These are phyloP conservation scores for Xenopus petersii DNA, from an alignment of 2,797 vertebrate species.

Conservation along the genomic window DNA sequence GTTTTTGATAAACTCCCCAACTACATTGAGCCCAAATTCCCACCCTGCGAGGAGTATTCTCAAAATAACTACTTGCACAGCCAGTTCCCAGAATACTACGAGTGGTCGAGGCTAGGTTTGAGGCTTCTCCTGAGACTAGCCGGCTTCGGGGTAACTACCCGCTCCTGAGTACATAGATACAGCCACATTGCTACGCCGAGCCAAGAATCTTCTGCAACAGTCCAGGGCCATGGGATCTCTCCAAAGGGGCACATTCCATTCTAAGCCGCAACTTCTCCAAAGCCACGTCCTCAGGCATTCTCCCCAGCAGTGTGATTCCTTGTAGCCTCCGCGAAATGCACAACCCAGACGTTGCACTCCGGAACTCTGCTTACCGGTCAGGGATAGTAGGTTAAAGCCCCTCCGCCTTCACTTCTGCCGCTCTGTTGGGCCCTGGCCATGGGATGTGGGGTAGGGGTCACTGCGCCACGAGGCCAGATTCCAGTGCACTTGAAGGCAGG, in stretches of 20 bases:
- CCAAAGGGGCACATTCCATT: conserved; percentile 51
- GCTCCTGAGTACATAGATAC: conserved; percentile 53
- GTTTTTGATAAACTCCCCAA: conserved; percentile 98
- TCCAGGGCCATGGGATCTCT: conserved; percentile 36
- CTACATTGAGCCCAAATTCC: conserved; percentile 98
- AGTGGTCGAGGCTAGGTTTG: conserved; percentile 81
- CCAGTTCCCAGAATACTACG: conserved; percentile 62
- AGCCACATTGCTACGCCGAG: conserved; percentile 27
- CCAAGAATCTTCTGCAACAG: conserved; percentile 39
- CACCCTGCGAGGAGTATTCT: conserved; percentile 94
- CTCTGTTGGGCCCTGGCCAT: too few species aligned
- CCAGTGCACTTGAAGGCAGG: too few species aligned
- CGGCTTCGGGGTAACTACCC: conserved; percentile 70
- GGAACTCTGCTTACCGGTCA: too few species aligned
- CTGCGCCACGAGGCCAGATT: too few species aligned
- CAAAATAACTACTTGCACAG: conserved; percentile 84
- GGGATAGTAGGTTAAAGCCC: too few species aligned
- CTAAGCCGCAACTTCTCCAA: conserved; percentile 64
- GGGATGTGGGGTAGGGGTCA: too few species aligned
- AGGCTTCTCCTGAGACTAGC: conserved; percentile 66
- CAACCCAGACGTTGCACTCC: too few species aligned
- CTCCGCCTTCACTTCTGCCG: too few species aligned
- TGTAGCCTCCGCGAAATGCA: conserved; percentile 32
- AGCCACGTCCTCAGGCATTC: conserved; percentile 66
- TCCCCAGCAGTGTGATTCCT: conserved; percentile 68